Evolutionary conservation across 2,797 vertebrate species (phyloP).

Genomic region (Chromobotia macracanthus): DNA sequence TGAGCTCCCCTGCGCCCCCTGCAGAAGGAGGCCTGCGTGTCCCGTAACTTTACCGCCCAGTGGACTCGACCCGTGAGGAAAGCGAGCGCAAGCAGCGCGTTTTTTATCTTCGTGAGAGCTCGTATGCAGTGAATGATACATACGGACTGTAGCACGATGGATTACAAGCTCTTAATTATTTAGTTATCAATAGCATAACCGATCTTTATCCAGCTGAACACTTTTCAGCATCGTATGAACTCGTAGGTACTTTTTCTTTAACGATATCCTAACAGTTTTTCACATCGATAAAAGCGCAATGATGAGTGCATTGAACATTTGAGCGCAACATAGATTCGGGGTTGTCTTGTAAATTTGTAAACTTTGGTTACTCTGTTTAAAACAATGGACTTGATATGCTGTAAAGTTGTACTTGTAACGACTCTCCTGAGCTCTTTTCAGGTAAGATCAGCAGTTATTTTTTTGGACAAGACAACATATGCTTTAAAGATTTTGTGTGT

Average conservation of each 20-base stretch:
- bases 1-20: constrained; percentile 14
- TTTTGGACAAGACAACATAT: background rate
- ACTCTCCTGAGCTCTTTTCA: constrained; percentile 49
- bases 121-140: background rate
- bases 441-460: constrained; percentile 40
- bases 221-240: constrained; percentile 5
- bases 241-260: no score
- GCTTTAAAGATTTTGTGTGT: background rate
- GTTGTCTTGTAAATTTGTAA: background rate
- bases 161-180: constrained; percentile 29
- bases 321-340: background rate
- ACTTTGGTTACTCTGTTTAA: background rate
- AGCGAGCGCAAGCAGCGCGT: constrained; percentile 14
- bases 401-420: constrained; percentile 45
- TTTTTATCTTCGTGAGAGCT: background rate
- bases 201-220: background rate
- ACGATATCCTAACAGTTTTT: background rate
- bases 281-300: background rate
- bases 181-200: background rate
- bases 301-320: constrained; percentile 2
- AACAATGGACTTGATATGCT: constrained; percentile 55
- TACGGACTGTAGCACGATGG: constrained; percentile 39
- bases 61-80: constrained; percentile 18
- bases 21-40: background rate
- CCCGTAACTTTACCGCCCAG: constrained; percentile 13